These are phyloP conservation scores for Heliconius ethilla DNA, from an alignment of 2,888 invertebrate genomes.

Conservation along the genomic window DNA sequence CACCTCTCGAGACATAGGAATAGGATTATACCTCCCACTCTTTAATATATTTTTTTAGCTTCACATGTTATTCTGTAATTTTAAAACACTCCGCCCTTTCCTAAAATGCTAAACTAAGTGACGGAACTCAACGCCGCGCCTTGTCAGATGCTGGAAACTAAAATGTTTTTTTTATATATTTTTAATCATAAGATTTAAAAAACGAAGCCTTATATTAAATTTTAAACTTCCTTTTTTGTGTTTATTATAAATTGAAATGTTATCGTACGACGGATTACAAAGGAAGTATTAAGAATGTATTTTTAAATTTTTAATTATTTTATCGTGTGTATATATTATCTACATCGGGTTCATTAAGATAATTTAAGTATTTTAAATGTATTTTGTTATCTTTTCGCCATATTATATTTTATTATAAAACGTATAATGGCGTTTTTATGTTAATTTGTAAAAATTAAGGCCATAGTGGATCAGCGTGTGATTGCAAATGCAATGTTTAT, in stretches of 20 bases:
- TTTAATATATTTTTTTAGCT: no score
- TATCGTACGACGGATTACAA: slow-evolving; percentile 14
- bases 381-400: slow-evolving; percentile 22
- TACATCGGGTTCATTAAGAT: slow-evolving; percentile 21
- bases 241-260: not conserved
- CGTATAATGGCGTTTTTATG: slow-evolving; percentile 16
- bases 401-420: slow-evolving; percentile 15
- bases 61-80: no score
- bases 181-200: not conserved
- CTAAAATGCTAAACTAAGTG: not conserved
- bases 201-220: not conserved
- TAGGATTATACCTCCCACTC: no score
- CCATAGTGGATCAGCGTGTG: not conserved
- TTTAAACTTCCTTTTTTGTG: not conserved
- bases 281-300: slow-evolving; percentile 17
- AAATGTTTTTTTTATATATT: no score
- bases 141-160: not conserved
- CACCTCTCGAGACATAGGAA: no score
- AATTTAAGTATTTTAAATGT: slow-evolving; percentile 14
- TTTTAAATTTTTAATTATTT: slow-evolving; percentile 8
- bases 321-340: slow-evolving; percentile 18
- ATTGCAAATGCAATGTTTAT: not conserved
- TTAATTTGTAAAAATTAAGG: slow-evolving; percentile 12
- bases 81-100: no score
- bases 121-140: not conserved